Base-by-base conservation (phyloP, 2,113 vertebrate species). In the Tenebrosternarchus preto region DNA sequence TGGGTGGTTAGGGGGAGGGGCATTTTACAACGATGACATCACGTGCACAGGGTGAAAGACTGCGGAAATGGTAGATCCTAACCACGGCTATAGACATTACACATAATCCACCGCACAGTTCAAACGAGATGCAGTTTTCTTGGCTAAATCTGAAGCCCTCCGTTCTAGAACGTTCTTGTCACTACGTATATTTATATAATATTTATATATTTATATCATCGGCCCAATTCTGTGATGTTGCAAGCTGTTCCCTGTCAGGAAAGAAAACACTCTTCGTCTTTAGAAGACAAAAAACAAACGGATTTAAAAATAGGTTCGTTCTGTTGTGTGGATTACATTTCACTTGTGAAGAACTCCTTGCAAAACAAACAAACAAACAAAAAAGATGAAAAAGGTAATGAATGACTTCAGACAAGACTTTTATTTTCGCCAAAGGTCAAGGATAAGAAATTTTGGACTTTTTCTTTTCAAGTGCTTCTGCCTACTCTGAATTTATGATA, bases 1-100 rank as follows among this genome's bases (percentile, higher is more conserved):
- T 87, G 85, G 85, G 82, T 87, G 71, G 36, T 68, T 20, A 12
- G 29, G 71, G 16, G 67, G 24, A 46, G 12, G 39, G 55, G 33
- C 77, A 84, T 89, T 84, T 88, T 85, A 93, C 92, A 88, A 89
- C 76, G 86, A 89, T 90, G 91, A 89, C 88, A 86, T 90, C 87
- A 92, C 90, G 83, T 89, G 85, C 89, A 91, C 89, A 88, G 86
- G 88, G 87, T 82, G 87, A 86, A 66, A 53, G 55, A 90, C n/a
- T 77, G 39, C 46, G 33, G 50, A 20, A 31, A 85, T 72, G 81
- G 77, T 3, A 76, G 59, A 83, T 82, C 76, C 73, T 78, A 86
- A 73, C 80, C 81, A 88, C 83, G 39, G 63, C 33, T 74, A 86
- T 81, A 77, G 77, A 87, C 83, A 80, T 80, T 73, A 86, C 84